Evolutionary conservation across 1,140 invertebrate species (phyloP).

Genomic region (Ostrea edulis): DNA sequence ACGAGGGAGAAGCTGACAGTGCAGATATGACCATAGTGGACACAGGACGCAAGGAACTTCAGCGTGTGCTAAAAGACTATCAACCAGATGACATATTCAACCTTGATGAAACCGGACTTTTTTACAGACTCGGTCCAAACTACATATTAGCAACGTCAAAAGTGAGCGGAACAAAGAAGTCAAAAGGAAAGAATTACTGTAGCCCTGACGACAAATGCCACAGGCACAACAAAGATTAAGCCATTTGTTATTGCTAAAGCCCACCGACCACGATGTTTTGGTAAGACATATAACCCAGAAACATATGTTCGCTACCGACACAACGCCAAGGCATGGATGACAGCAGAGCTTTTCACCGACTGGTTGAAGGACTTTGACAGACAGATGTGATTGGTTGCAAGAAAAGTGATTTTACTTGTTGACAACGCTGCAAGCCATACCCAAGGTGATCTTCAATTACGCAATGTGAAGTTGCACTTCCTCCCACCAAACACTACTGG

Average conservation of each 20-base stretch:
- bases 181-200: conserved; percentile 47
- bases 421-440: too few relatives aligned
- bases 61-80: conserved; percentile 35
- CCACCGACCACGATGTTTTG: conserved; percentile 36
- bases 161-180: conserved; percentile 37
- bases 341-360: too few relatives aligned
- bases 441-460: too few relatives aligned
- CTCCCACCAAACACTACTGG: too few relatives aligned
- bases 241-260: conserved; percentile 32
- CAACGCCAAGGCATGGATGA: too few relatives aligned
- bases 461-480: too few relatives aligned
- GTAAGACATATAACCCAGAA: conserved; percentile 33
- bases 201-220: conserved; percentile 23
- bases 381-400: too few relatives aligned
- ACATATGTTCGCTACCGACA: too few relatives aligned
- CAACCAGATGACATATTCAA: conserved; percentile 43
- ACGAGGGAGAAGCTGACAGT: conserved; percentile 49
- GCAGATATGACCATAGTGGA: conserved; percentile 46
- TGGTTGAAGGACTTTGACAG: too few relatives aligned
- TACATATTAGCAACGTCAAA: conserved; percentile 35
- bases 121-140: conserved; percentile 39
- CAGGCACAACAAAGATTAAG: too few relatives aligned
- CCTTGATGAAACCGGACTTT: conserved; percentile 42
- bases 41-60: conserved; percentile 31
- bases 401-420: too few relatives aligned